These are phyloP conservation scores for Miltochrista miniata DNA, from an alignment of 2,888 invertebrate species.

Conservation along the genomic window DNA sequence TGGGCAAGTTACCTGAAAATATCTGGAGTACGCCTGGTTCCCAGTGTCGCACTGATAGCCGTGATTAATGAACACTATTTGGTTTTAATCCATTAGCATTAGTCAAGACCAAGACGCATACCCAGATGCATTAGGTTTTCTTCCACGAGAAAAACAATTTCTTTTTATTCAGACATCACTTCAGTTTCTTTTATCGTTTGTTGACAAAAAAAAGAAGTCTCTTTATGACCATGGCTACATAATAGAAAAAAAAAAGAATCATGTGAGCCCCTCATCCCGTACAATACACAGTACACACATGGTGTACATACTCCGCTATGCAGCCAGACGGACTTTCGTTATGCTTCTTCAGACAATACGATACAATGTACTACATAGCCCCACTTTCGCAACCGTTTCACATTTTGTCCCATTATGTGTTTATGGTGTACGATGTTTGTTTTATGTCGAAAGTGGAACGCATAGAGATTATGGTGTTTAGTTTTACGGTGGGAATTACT, in stretches of 20 bases:
- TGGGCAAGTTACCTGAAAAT: too few species aligned
- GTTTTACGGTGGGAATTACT: constrained; percentile 52
- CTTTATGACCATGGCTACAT: too few species aligned
- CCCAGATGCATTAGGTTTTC: too few species aligned
- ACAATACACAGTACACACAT: constrained; percentile 14
- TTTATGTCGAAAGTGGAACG: constrained; percentile 67
- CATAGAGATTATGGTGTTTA: constrained; percentile 49
- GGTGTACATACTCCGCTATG: constrained; percentile 17
- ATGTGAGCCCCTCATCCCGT: constrained; percentile 1
- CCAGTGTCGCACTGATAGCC: too few species aligned
- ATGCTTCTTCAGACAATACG: constrained; percentile 48
- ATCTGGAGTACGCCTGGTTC: too few species aligned
- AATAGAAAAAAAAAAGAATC: neutral
- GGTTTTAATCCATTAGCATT: too few species aligned
- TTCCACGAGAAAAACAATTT: too few species aligned
- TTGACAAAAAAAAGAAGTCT: too few species aligned
- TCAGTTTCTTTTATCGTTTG: too few species aligned
- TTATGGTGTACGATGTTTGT: constrained; percentile 55
- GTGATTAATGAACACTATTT: too few species aligned
- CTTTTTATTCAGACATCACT: neutral
- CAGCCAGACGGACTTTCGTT: constrained; percentile 42
- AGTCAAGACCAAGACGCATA: too few species aligned
- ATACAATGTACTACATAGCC: constrained; percentile 42
- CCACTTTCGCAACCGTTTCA: constrained; percentile 48
- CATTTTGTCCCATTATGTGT: constrained; percentile 44